A percentile compares a stretch with the other conserved stretches of the same genome.
Conservation (phyloP, 2,888 invertebrate species). For the Coenonympha arcania region DNA sequence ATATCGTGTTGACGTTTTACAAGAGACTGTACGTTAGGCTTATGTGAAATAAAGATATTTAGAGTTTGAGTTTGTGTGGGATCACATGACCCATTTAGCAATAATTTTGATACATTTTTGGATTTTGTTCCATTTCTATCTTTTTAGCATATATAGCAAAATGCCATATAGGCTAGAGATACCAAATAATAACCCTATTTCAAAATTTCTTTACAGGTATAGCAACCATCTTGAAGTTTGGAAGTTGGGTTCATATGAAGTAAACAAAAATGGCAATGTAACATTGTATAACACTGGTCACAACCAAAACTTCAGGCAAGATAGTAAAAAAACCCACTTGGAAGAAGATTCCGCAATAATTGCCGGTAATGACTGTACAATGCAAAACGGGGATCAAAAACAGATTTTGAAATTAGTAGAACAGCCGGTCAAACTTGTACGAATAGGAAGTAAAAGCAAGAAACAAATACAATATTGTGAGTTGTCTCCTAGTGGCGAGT, state of each 20-base stretch:
- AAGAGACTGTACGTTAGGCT: too few relatives aligned
- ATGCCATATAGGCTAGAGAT: too few relatives aligned
- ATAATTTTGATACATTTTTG: too few relatives aligned
- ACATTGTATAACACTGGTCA: slow-evolving; percentile 36
- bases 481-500: slow-evolving; percentile 80
- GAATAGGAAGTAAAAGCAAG: slow-evolving; percentile 77
- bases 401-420: slow-evolving; percentile 56
- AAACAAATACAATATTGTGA: slow-evolving; percentile 81
- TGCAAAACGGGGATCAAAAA: slow-evolving; percentile 23
- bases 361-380: slow-evolving; percentile 6
- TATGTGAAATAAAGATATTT: too few relatives aligned
- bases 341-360: slow-evolving; percentile 50
- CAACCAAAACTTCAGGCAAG: slow-evolving; percentile 30
- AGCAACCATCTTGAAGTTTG: slow-evolving; percentile 70
- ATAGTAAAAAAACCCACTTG: slow-evolving; percentile 34
- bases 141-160: too few relatives aligned
- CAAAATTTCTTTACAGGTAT: slow-evolving; percentile 54
- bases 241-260: slow-evolving; percentile 70
- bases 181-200: too few relatives aligned
- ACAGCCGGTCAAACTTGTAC: slow-evolving; percentile 79
- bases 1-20: too few relatives aligned
- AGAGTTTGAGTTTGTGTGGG: too few relatives aligned
- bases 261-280: slow-evolving; percentile 74
- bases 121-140: too few relatives aligned
- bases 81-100: too few relatives aligned